Evolutionary conservation across 2,113 vertebrate genomes (phyloP), one percentile per base, ranked within the genome.

Genomic region (Phalacrocorax pelagicus): DNA sequence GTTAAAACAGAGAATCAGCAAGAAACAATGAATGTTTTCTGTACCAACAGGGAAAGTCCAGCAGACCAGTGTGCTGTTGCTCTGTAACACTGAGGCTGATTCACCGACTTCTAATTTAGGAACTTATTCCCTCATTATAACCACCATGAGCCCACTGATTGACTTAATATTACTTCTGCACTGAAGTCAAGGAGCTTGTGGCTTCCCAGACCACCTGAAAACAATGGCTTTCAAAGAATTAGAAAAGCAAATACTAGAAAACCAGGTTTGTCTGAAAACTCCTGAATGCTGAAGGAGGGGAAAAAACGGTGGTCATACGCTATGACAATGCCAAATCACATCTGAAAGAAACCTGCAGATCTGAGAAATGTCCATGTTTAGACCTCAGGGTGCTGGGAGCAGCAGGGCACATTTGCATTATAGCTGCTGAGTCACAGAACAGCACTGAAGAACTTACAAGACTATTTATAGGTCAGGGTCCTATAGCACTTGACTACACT

Each of bases 401-500:
- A 66, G 80, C 11, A 57, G 97, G 90, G 29, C 47, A 92, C 27
- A 54, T 59, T 17, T 83, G 91, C 91, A 46, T 91, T 77, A 80
- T 2, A 93, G 91, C 92, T 97, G 96, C 95, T 95, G 96, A 85
- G 84, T 92, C 96, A 96, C 93, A 91, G 91, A 95, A 95, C 93
- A 93, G 94, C 81, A 90, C 21, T 86, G 95, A 86, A 34, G 86
- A 95, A 95, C 72, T 46, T 89, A 83, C 63, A 67, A 47, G 49
- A 72, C 81, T 93, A 86, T 77, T 84, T 69, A 84, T 75, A 91
- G 79, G 69, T 81, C 92, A 59, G 71, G 71, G 94, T 91, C 82
- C 89, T 96, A 94, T 4, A 83, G 80, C 85, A 91, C 86, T 95
- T 51, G 78, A 80, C 86, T 95, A 93, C 46, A 54, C 47, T 62